Conservation (phyloP, 2,888 invertebrate species). For the Caenorhabditis panamensis region DNA sequence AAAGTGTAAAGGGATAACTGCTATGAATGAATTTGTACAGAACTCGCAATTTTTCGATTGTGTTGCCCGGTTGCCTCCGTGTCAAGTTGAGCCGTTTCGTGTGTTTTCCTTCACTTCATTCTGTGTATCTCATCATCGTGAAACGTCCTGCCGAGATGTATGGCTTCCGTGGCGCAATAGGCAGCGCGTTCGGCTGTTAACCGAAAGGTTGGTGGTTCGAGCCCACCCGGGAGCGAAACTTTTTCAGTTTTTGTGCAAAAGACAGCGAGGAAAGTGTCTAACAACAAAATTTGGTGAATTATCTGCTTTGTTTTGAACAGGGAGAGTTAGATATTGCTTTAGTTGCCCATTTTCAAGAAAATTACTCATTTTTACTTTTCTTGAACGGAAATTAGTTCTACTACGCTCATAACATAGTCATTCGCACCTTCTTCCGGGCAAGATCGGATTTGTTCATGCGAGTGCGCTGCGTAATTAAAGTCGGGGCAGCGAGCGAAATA, state of each 20-base stretch:
- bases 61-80: no score
- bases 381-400: no score
- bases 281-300: no score
- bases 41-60: no score
- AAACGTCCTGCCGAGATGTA: background rate
- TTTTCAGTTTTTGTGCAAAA: conserved; percentile 45
- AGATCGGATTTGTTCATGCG: conserved; percentile 2
- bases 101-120: background rate
- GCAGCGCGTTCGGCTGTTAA: conserved; percentile 98
- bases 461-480: conserved; percentile 24
- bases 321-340: no score
- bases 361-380: no score
- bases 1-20: no score
- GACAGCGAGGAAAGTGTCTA: no score
- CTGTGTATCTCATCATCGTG: background rate
- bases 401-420: background rate
- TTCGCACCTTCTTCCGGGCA: background rate
- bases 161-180: conserved; percentile 68
- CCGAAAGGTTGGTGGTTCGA: conserved; percentile 99
- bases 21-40: no score
- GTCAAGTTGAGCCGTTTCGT: background rate
- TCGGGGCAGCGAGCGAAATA: conserved; percentile 15
- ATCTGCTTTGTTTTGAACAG: no score
- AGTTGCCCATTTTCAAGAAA: no score
- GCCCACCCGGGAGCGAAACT: conserved; percentile 81